phyloP scores from a whole-genome alignment of 1,140 invertebrate species.

The Dendrolimus punctatus region DNA sequence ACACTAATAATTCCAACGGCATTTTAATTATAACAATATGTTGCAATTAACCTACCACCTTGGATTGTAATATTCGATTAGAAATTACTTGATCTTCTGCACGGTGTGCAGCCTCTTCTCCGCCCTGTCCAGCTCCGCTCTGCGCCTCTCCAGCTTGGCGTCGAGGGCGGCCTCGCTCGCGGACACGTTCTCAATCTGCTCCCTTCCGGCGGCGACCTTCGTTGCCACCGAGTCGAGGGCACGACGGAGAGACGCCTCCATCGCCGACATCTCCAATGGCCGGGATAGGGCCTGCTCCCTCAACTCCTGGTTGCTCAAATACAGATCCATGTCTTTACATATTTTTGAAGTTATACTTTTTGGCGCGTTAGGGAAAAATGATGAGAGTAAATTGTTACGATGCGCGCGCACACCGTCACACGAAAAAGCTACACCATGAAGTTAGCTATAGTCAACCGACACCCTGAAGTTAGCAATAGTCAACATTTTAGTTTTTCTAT shows the following conservation, averaged over 20 bases:
- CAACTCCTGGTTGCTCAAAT: slow-evolving; percentile 36
- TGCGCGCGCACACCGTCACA: too few species aligned
- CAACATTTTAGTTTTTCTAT: too few species aligned
- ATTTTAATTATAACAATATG: too few species aligned
- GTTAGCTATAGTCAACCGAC: too few species aligned
- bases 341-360: too few species aligned
- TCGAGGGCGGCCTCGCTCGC: slow-evolving; percentile 90
- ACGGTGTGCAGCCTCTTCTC: slow-evolving; percentile 94
- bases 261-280: slow-evolving; percentile 87
- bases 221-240: slow-evolving; percentile 78
- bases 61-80: neutral
- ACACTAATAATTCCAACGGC: too few species aligned
- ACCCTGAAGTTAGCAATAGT: too few species aligned
- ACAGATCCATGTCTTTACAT: neutral
- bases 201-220: slow-evolving; percentile 81
- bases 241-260: slow-evolving; percentile 82
- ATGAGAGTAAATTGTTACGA: too few species aligned
- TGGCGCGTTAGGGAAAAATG: too few species aligned
- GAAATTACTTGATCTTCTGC: slow-evolving; percentile 88
- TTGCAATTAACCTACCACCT: too few species aligned
- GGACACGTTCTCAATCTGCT: slow-evolving; percentile 87
- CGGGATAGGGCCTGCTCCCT: slow-evolving; percentile 71
- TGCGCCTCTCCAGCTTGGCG: slow-evolving; percentile 92
- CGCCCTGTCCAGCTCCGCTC: slow-evolving; percentile 91
- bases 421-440: too few species aligned